Evolutionary conservation across 2,113 vertebrate species (phyloP).

Genomic region (Dipodomys ordii): DNA sequence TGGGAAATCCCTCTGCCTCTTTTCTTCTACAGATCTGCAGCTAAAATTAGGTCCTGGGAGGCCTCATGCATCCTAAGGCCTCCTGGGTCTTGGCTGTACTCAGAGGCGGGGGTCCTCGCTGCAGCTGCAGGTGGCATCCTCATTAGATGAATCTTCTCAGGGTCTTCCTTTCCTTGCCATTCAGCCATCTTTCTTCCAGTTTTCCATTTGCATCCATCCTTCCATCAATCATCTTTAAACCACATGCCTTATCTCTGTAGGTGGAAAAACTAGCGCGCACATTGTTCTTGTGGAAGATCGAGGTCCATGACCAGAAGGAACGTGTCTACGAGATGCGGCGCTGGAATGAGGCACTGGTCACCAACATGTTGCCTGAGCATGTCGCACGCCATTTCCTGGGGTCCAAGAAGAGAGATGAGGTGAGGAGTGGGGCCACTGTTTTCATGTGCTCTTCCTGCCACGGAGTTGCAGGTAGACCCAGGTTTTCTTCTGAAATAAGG

Average conservation of each 20-base stretch:
- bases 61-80: not conserved
- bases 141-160: not conserved
- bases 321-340: slow-evolving; percentile 96
- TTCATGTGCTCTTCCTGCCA: not conserved
- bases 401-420: slow-evolving; percentile 96
- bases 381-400: slow-evolving; percentile 98
- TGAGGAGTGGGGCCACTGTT: slow-evolving; percentile 60
- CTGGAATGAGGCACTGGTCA: slow-evolving; percentile 96
- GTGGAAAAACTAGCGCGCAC: slow-evolving; percentile 94
- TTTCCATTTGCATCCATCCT: too few relatives aligned
- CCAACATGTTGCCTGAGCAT: slow-evolving; percentile 97
- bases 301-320: slow-evolving; percentile 96
- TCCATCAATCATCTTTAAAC: not conserved
- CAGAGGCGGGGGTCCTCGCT: not conserved
- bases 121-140: not conserved
- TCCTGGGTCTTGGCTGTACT: not conserved
- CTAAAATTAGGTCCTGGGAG: not conserved
- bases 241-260: slow-evolving; percentile 79
- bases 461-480: not conserved
- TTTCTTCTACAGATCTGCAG: not conserved
- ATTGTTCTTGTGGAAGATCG: slow-evolving; percentile 96
- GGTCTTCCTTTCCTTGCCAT: not conserved
- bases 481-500: not conserved
- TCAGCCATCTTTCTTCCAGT: not conserved
- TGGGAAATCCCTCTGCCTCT: not conserved